Evolutionary conservation across 2,113 vertebrate genomes (phyloP).

Genomic region (mouse (Mus musculus)): DNA sequence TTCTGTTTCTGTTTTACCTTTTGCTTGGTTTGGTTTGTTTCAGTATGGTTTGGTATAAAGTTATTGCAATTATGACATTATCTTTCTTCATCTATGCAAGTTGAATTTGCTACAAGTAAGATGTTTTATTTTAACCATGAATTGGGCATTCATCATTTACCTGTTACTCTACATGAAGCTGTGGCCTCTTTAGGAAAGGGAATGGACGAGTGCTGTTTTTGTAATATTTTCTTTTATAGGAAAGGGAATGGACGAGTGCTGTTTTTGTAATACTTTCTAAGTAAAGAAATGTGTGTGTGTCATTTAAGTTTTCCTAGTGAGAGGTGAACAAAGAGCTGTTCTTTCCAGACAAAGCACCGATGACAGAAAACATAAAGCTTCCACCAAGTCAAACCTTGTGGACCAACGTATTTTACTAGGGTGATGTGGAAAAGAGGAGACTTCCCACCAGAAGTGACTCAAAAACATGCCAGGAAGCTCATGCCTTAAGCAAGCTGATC

Average conservation of each 20-base stretch:
- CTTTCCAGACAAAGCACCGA: background rate
- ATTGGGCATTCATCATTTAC: background rate
- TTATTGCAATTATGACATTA: background rate
- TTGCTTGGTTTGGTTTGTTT: background rate
- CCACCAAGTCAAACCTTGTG: background rate
- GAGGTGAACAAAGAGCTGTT: background rate
- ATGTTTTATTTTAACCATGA: background rate
- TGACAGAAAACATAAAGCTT: background rate
- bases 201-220: background rate
- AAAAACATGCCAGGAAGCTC: background rate
- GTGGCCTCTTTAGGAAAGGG: background rate
- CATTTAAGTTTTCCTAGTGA: background rate
- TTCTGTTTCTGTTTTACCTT: background rate
- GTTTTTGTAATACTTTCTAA: background rate
- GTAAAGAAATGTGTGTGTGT: background rate
- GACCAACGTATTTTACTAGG: background rate
- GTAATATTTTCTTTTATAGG: background rate
- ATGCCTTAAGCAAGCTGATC: background rate
- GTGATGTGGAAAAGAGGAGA: background rate
- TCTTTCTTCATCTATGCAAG: background rate
- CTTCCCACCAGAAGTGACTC: background rate
- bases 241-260: background rate
- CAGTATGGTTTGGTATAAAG: background rate
- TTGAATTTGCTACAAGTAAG: background rate
- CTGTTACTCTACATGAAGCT: background rate